phyloP scores from a whole-genome alignment of 2,113 vertebrate species.

The Daubentonia madagascariensis region DNA sequence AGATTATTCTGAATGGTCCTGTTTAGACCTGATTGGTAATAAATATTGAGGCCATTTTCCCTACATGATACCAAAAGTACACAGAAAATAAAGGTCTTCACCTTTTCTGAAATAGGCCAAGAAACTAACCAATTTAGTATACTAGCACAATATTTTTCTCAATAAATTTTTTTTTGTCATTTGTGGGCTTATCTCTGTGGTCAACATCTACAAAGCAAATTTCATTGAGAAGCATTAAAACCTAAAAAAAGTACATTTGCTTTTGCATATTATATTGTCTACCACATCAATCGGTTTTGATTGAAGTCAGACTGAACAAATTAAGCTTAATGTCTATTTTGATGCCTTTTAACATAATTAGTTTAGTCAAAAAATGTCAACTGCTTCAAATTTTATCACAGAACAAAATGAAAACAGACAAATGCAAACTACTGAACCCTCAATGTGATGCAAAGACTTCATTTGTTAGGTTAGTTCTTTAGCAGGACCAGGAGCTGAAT shows the following conservation, averaged over 20 bases:
- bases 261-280: not conserved
- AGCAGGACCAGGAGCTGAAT: not conserved
- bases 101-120: not conserved
- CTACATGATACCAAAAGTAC: not conserved
- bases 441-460: not conserved
- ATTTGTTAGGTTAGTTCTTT: not conserved
- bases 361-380: not conserved
- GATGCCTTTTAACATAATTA: not conserved
- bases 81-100: not conserved
- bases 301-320: not conserved
- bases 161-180: not conserved
- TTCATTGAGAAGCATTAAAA: not conserved
- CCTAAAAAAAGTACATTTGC: not conserved
- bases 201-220: not conserved
- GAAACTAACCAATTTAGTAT: not conserved
- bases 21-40: not conserved
- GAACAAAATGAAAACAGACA: not conserved
- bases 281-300: not conserved
- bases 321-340: not conserved
- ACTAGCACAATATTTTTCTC: not conserved
- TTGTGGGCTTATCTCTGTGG: not conserved
- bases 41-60: not conserved
- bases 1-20: not conserved
- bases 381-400: not conserved
- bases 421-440: not conserved